Percentiles rank a stretch among this genome's conserved stretches.
Conservation (phyloP, 2,797 vertebrate genomes). For the Lepidocolaptes lacrymiger region DNA sequence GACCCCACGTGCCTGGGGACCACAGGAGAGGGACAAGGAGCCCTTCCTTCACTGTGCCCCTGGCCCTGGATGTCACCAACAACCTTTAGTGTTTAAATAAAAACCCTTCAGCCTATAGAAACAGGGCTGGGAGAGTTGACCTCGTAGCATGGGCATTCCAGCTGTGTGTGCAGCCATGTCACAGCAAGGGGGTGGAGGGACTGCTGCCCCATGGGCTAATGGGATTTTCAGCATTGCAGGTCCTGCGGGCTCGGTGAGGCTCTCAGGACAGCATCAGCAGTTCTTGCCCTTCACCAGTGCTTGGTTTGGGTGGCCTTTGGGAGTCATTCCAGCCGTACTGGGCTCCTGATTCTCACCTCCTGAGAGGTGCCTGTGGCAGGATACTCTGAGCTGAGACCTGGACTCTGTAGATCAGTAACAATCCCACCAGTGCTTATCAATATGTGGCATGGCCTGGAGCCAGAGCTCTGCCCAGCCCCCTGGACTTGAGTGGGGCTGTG, state of each 20-base stretch:
- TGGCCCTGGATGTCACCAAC: not conserved
- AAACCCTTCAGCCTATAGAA: not conserved
- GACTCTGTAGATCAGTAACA: not conserved
- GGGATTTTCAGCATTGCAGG: not conserved
- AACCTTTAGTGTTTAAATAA: not conserved
- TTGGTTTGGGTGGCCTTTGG: not conserved
- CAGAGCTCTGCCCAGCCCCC: accelerated
- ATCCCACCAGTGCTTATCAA: not conserved
- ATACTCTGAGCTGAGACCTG: not conserved
- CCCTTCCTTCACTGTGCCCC: not conserved
- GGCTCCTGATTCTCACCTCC: not conserved
- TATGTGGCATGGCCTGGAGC: not conserved
- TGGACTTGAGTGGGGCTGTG: not conserved
- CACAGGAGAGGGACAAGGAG: not conserved
- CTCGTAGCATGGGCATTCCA: not conserved
- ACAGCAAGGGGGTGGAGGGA: accelerated
- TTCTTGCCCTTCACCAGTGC: not conserved
- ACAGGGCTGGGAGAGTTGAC: not conserved
- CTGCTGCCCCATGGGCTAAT: not conserved
- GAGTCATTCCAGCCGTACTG: not conserved
- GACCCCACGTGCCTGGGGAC: not conserved
- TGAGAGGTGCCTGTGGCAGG: not conserved
- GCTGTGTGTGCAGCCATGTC: not conserved
- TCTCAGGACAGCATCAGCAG: not conserved
- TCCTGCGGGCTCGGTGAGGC: not conserved